Percentiles rank a stretch among this genome's conserved stretches.
Evolutionary conservation across 2,797 vertebrate genomes (phyloP).

Genomic region (Psittacula echo): DNA sequence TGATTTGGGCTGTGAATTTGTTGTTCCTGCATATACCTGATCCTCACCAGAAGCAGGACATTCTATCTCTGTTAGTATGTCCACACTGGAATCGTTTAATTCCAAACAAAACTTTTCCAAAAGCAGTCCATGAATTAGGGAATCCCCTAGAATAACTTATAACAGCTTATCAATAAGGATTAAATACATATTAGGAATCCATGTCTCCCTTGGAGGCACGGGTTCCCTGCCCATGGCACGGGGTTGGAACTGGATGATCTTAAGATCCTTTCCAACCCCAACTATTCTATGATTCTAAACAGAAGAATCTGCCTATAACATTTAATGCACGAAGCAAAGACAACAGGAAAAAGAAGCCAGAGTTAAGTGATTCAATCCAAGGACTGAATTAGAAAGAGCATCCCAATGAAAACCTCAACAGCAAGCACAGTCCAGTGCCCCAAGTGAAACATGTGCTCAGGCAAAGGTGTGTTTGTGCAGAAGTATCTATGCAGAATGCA

Average conservation of each 20-base stretch:
- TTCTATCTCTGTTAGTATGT: neutral
- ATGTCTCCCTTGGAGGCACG: no score
- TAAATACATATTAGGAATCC: neutral
- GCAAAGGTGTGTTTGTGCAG: neutral
- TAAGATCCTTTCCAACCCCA: no score
- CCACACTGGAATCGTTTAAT: neutral
- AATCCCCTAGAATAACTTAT: neutral
- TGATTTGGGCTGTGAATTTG: no score
- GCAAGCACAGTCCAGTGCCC: neutral
- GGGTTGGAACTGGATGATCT: no score
- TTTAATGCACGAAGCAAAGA: neutral
- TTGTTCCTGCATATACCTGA: neutral
- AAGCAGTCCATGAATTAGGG: neutral
- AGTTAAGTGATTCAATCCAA: neutral
- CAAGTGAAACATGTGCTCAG: accelerated
- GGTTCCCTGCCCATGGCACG: no score
- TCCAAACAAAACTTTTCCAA: neutral
- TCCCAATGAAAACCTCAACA: neutral
- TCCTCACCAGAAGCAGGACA: neutral
- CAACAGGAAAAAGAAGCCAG: neutral
- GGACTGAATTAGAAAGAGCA: neutral
- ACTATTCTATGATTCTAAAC: no score
- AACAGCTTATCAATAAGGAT: neutral
- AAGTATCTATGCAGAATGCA: neutral
- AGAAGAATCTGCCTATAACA: neutral